Evolutionary conservation across 2,113 vertebrate species (phyloP).

Genomic region (Jacana jacana): DNA sequence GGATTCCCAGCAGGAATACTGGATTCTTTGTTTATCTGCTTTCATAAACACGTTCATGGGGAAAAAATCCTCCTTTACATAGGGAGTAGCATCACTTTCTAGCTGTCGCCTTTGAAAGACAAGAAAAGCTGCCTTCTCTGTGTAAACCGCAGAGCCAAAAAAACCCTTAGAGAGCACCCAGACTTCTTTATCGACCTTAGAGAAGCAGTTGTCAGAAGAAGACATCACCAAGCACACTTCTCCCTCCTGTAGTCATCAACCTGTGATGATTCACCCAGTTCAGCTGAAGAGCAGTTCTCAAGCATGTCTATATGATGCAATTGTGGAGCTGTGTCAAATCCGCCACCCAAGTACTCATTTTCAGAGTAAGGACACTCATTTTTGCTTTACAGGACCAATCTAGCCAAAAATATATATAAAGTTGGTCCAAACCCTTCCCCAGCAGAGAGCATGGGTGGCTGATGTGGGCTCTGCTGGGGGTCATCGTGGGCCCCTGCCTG

Average conservation of each 20-base stretch:
- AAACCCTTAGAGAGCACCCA: background rate
- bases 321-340: background rate
- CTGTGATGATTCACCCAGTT: background rate
- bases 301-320: background rate
- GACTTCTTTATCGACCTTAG: background rate
- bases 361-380: background rate
- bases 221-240: background rate
- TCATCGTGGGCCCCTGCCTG: fast-evolving
- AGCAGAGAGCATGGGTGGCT: background rate
- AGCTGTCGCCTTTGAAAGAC: background rate
- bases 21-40: background rate
- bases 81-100: background rate
- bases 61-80: background rate
- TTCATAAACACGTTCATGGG: background rate
- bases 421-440: background rate
- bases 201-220: background rate
- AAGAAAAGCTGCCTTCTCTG: background rate
- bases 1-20: background rate
- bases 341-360: fast-evolving
- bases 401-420: background rate
- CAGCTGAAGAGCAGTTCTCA: background rate
- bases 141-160: background rate
- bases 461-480: fast-evolving
- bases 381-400: background rate
- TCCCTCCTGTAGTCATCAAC: background rate